Evolutionary conservation across 1,140 invertebrate genomes (phyloP).

Genomic region (Drepana arcuata): DNA sequence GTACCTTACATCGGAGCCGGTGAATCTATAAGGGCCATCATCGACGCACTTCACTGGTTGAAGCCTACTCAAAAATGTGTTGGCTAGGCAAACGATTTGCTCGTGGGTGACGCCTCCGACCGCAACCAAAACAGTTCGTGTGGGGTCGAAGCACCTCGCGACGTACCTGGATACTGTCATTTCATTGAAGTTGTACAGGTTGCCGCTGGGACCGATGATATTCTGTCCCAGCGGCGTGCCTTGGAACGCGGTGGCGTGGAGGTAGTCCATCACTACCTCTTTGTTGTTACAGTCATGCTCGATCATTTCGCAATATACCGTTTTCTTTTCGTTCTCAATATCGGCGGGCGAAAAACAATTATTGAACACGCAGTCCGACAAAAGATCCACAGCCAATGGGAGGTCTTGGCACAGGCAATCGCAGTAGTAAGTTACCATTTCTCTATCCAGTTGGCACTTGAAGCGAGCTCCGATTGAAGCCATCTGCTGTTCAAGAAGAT

Average conservation of each 20-base stretch:
- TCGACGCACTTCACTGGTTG: constrained; percentile 12
- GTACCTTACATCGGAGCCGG: constrained; percentile 75
- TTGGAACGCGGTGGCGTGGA: constrained; percentile 80
- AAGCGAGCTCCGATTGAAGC: constrained; percentile 84
- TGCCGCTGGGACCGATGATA: constrained; percentile 82
- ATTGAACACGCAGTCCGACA: constrained; percentile 83
- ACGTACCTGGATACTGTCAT: constrained; percentile 84
- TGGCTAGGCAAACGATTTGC: constrained; percentile 24
- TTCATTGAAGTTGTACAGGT: constrained; percentile 78
- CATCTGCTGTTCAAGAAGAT: constrained; percentile 79
- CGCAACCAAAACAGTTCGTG: constrained; percentile 88
- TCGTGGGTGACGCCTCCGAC: constrained; percentile 84
- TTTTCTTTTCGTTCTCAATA: constrained; percentile 79
- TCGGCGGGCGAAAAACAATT: constrained; percentile 75
- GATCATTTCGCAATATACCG: constrained; percentile 81
- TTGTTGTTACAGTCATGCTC: constrained; percentile 79
- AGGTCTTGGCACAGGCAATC: constrained; percentile 80
- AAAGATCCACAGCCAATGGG: constrained; percentile 77
- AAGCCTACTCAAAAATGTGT: constrained; percentile 15
- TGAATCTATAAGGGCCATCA: constrained; percentile 36
- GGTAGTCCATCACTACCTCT: constrained; percentile 83
- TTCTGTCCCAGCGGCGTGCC: constrained; percentile 80
- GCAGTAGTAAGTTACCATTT: constrained; percentile 84
- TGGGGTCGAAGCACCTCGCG: constrained; percentile 84
- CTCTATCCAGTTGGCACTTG: constrained; percentile 83